A percentile compares a stretch with the other conserved stretches of the same genome.
phyloP scores from a whole-genome alignment of 1,140 invertebrate genomes.

The Physella acuta region DNA sequence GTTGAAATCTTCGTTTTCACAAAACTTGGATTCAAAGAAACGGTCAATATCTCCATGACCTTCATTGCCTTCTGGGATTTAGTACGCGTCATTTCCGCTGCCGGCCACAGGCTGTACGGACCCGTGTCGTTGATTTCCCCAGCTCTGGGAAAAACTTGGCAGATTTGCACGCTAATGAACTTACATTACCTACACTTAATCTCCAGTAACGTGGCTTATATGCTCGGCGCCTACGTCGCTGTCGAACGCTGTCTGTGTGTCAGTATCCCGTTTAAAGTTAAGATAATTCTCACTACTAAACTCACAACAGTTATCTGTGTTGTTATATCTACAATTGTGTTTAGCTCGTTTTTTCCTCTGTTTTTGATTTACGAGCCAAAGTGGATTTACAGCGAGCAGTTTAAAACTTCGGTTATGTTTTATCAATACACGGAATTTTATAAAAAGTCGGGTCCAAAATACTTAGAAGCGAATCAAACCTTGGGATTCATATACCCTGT shows the following conservation, averaged over 20 bases:
- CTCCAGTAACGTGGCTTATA: slow-evolving; percentile 1
- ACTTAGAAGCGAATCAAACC: neutral
- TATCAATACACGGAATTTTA: neutral
- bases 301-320: too few species aligned
- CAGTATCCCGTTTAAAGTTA: slow-evolving; percentile 10
- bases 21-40: too few species aligned
- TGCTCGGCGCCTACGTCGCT: slow-evolving; percentile 7
- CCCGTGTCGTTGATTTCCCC: neutral
- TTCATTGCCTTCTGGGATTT: slow-evolving; percentile 11
- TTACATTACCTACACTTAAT: neutral
- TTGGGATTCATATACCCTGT: slow-evolving; percentile 1
- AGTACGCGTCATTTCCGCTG: neutral
- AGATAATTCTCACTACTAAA: neutral
- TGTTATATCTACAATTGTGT: neutral
- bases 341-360: too few species aligned
- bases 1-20: too few species aligned
- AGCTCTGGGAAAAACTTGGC: slow-evolving; percentile 7
- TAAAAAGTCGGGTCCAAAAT: neutral
- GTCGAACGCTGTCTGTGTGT: slow-evolving; percentile 17
- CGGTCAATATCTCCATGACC: too few species aligned
- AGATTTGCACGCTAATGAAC: neutral
- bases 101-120: slow-evolving; percentile 3
- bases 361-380: neutral
- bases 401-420: neutral
- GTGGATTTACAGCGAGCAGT: slow-evolving; percentile 1